phyloP scores from a whole-genome alignment of 2,113 vertebrate species.

The Merops nubicus region DNA sequence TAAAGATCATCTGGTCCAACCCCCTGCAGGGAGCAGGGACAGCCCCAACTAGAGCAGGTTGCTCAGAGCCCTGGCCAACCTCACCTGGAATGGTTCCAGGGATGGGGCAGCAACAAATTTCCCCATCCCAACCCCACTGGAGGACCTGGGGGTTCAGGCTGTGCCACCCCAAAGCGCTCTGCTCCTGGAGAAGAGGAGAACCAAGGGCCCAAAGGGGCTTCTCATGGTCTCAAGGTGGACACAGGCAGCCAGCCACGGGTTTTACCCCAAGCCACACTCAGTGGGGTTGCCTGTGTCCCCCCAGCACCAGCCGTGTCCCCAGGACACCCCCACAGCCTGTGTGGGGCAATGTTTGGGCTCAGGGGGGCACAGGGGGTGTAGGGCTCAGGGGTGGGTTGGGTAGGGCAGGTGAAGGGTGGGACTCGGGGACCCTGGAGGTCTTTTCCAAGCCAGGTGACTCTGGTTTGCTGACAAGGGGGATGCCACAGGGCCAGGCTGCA shows the following conservation, averaged over 20 bases:
- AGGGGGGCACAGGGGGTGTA: fast-evolving
- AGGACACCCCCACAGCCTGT: neutral
- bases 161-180: neutral
- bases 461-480: fast-evolving
- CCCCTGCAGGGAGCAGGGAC: neutral
- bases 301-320: neutral
- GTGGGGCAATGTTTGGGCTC: fast-evolving
- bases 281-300: neutral
- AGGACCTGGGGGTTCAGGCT: neutral
- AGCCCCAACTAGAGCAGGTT: neutral
- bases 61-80: neutral
- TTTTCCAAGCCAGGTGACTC: too few species aligned
- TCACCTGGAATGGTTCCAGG: neutral
- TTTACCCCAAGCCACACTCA: neutral
- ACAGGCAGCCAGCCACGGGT: neutral
- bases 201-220: neutral
- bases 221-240: neutral
- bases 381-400: too few species aligned
- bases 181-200: neutral
- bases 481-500: fast-evolving
- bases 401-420: too few species aligned
- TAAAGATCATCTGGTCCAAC: neutral
- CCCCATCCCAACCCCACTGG: neutral
- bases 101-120: neutral
- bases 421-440: too few species aligned